Evolutionary conservation across 1,140 invertebrate species (phyloP).

Genomic region (Pachypeltis micranthus): DNA sequence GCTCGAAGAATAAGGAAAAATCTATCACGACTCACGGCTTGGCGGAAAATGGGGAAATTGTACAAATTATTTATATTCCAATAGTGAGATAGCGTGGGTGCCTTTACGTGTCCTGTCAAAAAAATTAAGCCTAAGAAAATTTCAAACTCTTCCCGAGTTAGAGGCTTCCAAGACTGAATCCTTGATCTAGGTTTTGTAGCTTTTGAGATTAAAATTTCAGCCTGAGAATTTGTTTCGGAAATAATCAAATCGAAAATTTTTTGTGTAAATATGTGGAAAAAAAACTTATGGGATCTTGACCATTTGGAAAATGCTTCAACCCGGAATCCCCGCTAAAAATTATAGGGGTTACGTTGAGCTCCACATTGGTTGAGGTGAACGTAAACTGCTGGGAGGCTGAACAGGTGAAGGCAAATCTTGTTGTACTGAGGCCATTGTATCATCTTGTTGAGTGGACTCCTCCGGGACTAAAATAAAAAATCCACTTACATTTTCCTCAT

Average conservation of each 20-base stretch:
- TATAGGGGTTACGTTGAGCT: slow-evolving; percentile 8
- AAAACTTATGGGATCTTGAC: slow-evolving; percentile 7
- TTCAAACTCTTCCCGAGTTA: slow-evolving; percentile 9
- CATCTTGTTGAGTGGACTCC: not conserved
- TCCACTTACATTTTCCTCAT: slow-evolving; percentile 8
- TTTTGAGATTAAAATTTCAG: slow-evolving; percentile 8
- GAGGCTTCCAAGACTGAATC: slow-evolving; percentile 7
- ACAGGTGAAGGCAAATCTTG: slow-evolving; percentile 8
- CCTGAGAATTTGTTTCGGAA: slow-evolving; percentile 9
- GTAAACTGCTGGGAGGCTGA: slow-evolving; percentile 9
- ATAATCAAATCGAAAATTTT: slow-evolving; percentile 4
- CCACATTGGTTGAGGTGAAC: slow-evolving; percentile 7
- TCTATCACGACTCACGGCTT: slow-evolving; percentile 5
- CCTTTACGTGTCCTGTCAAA: slow-evolving; percentile 7
- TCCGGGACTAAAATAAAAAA: slow-evolving; percentile 1
- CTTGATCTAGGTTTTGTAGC: slow-evolving; percentile 5
- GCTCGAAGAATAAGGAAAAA: slow-evolving; percentile 1
- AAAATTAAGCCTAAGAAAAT: slow-evolving; percentile 8
- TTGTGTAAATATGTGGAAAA: slow-evolving; percentile 7
- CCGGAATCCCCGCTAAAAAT: slow-evolving; percentile 6
- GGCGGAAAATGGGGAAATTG: not conserved
- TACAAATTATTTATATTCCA: slow-evolving; percentile 6
- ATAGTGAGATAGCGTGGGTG: slow-evolving; percentile 5
- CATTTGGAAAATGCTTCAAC: slow-evolving; percentile 6
- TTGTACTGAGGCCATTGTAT: slow-evolving; percentile 8